phyloP scores from a whole-genome alignment of 2,113 vertebrate genomes.

The Odobenus rosmarus region DNA sequence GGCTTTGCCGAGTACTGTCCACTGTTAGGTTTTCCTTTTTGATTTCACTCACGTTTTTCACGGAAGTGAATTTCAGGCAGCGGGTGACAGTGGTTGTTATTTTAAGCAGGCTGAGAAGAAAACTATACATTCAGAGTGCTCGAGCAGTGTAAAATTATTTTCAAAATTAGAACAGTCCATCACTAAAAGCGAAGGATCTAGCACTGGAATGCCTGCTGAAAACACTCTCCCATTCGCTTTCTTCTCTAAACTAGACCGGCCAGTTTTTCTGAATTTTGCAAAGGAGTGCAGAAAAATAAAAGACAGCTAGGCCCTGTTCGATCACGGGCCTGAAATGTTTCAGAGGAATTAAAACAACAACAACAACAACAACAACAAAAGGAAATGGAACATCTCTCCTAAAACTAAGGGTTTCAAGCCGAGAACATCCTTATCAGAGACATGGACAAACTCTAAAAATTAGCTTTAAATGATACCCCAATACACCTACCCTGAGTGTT shows the following conservation, averaged over 20 bases:
- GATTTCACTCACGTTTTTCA: neutral
- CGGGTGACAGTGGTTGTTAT: neutral
- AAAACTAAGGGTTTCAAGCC: neutral
- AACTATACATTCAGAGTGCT: neutral
- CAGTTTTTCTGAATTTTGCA: conserved; percentile 49
- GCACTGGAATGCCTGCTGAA: neutral
- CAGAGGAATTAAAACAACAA: neutral
- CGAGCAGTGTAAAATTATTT: neutral
- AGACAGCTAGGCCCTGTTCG: neutral
- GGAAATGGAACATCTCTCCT: neutral
- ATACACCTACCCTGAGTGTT: neutral
- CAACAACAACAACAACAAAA: neutral
- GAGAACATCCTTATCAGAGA: neutral
- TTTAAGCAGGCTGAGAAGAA: neutral
- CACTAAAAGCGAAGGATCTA: neutral
- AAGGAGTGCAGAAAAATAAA: neutral
- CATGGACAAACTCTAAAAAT: neutral
- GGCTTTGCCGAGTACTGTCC: neutral
- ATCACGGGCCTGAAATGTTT: neutral
- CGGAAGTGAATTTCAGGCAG: neutral
- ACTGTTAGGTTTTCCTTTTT: neutral
- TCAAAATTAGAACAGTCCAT: neutral
- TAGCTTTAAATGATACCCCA: neutral
- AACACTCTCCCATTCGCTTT: neutral
- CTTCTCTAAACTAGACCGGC: conserved; percentile 49